Evolutionary conservation across 2,888 invertebrate genomes (phyloP), one percentile per base, ranked within the genome.

Genomic region (Melitaea athalia): DNA sequence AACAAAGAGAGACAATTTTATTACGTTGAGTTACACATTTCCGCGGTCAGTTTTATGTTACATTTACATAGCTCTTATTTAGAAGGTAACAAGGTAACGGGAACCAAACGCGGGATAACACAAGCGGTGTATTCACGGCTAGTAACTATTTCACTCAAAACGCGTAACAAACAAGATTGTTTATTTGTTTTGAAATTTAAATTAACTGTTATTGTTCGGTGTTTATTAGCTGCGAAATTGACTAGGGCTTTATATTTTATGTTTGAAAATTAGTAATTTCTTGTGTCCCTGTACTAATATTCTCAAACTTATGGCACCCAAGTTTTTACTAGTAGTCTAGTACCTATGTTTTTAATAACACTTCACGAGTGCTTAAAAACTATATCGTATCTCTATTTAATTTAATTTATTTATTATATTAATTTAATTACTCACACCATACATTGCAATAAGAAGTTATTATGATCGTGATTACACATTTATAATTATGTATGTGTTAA

Each of bases 1-100:
- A 52, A 47, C 17, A 38, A 33, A 55, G n/a, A n/a, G n/a, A n/a
- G 45, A 45, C 31, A 33, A 42, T 64, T 53, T 60, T 33, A 66
- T 47, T 61, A 7, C 52, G 52, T 52, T 60, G 45, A 53, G 52
- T 66, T 66, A 53, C 17, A 17, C 52, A 60, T 60, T 66, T 66
- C 65, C 65, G 65, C 45, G 31, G 24, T 47, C 17, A n/a, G 31
- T n/a, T 55, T 33, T 17, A 12, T 33, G 33, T 33, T 33, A 33
- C 14, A n/a, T 55, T 55, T n/a, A 55, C 31, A 8, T n/a, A 8
- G 8, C 31, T 38, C 33, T 38, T 55, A 55, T 55, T 31, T 38
- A 7, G n/a, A 33, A n/a, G 7, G 33, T 7, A 33, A 42, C 15
- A 53, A n/a, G 7, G 33, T 7, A 33, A 42, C 15, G 43, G 42